These are phyloP conservation scores for Halcyon senegalensis DNA, from an alignment of 2,113 vertebrate species.

Conservation along the genomic window DNA sequence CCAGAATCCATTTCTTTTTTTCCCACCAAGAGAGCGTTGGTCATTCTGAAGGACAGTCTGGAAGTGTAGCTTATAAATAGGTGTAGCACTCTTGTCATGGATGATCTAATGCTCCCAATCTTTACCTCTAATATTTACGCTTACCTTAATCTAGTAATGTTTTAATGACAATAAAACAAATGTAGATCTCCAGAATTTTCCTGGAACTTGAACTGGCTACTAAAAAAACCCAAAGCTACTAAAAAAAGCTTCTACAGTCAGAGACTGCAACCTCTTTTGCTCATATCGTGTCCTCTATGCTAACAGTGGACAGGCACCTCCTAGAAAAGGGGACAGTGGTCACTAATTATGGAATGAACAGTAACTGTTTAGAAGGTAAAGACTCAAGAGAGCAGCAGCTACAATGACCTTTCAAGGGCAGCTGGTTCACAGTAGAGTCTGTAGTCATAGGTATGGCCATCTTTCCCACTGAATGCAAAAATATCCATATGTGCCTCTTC, in stretches of 20 bases:
- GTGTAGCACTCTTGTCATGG: background rate
- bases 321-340: background rate
- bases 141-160: background rate
- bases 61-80: background rate
- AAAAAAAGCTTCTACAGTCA: background rate
- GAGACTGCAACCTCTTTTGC: background rate
- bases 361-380: background rate
- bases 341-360: background rate
- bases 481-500: background rate
- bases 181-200: background rate
- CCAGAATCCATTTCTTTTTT: background rate
- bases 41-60: background rate
- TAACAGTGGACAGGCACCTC: background rate
- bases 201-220: background rate
- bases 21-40: background rate
- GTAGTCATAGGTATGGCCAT: background rate
- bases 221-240: background rate
- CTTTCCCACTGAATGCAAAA: background rate
- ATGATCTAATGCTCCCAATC: background rate
- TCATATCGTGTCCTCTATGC: background rate
- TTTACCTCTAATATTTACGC: background rate
- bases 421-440: background rate
- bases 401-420: background rate
- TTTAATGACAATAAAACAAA: background rate
- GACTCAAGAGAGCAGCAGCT: background rate